Percentiles rank a stretch among this genome's conserved stretches.
These are phyloP conservation scores for Cisticola juncidis DNA, from an alignment of 2,113 vertebrate genomes.

Conservation along the genomic window DNA sequence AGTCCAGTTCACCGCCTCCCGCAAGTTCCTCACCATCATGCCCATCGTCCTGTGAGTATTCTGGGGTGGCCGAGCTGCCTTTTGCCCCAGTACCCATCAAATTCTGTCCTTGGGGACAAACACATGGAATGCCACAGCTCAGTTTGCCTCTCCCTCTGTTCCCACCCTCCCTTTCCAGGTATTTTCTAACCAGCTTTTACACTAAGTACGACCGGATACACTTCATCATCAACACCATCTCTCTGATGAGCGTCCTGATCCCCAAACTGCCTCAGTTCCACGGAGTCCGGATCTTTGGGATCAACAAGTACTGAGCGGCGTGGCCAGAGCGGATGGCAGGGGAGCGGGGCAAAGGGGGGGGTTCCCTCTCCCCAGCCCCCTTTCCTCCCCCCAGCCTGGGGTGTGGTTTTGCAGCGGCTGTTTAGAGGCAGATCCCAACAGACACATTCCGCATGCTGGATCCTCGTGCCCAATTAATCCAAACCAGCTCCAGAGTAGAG, in stretches of 20 bases:
- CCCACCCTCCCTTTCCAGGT: conserved; percentile 50
- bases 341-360: neutral
- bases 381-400: neutral
- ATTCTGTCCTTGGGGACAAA: neutral
- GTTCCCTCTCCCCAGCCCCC: neutral
- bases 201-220: conserved; percentile 82
- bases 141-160: neutral
- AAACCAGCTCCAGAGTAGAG: conserved; percentile 55
- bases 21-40: conserved; percentile 97
- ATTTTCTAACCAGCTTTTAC: conserved; percentile 85
- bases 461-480: conserved; percentile 48
- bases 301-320: conserved; percentile 80
- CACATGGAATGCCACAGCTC: fast-evolving
- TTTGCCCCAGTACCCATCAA: neutral
- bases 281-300: conserved; percentile 82
- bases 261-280: conserved; percentile 83
- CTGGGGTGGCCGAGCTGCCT: neutral
- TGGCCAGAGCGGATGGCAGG: neutral
- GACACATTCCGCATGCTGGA: conserved; percentile 46
- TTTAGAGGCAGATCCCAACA: conserved; percentile 32
- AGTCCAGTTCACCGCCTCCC: conserved; percentile 92
- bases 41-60: conserved; percentile 92
- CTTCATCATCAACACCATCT: conserved; percentile 82
- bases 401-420: conserved; percentile 25
- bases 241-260: conserved; percentile 81